Evolutionary conservation across 1,140 invertebrate genomes (phyloP), one percentile per base, ranked within the genome.

Genomic region (Argopecten irradians): DNA sequence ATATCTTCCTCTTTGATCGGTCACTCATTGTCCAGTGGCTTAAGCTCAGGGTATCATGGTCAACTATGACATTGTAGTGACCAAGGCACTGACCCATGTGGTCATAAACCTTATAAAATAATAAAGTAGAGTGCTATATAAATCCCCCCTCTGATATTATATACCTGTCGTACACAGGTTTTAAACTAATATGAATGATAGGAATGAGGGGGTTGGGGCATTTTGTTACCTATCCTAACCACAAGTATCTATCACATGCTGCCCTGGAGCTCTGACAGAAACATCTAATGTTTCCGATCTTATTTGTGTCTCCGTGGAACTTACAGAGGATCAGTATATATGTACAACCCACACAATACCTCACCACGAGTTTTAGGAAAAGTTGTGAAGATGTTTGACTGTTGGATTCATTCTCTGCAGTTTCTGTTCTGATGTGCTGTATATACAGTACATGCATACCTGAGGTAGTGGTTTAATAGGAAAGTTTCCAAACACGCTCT

Each of bases 81-180:
- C 5, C n/a, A 71, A 71, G 55, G 22, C 22, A 71, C n/a, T 71
- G 55, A 71, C n/a, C 55, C 55, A 71, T n/a, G 13, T 71, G n/a
- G 55, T 71, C 55, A 71, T 71, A 71, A n/a, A 71, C 55, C 55
- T 71, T 71, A 71, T 71, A 71, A 71, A 71, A 71, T 71, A 71
- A 71, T 71, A 71, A 71, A 71, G 16, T 28, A 28, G 55, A n/a
- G 28, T 71, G 22, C 16, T n/a, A 71, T 71, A 11, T 28, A 71
- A 71, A 71, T 71, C 55, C 5, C 55, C 0, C 0, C 22, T 71
- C 22, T 22, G 55, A 71, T 71, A 71, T 71, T 71, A 71, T 71
- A 28, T 71, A 71, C 55, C 55, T 71, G 55, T 71, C n/a, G 55
- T 28, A 71, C 55, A 71, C n/a, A 71, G 55, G 55, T 71, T 71